Evolutionary conservation across 2,888 invertebrate species (phyloP).

Genomic region (Synergus umbraculus): DNA sequence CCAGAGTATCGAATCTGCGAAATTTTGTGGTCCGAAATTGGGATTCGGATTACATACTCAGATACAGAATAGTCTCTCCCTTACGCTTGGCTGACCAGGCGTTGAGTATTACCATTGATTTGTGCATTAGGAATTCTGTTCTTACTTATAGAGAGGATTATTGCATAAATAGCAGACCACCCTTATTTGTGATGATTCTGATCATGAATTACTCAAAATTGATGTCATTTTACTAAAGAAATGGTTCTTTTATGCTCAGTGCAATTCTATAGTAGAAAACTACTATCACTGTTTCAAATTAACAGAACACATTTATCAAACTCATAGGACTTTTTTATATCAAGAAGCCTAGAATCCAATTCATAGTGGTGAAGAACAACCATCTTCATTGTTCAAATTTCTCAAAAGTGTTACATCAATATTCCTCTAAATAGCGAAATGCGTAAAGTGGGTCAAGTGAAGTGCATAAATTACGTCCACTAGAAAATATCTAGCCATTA

Average conservation of each 20-base stretch:
- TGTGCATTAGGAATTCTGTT: slow-evolving; percentile 41
- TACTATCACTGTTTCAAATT: no score
- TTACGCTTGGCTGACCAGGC: slow-evolving; percentile 54
- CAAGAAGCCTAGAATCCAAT: background rate
- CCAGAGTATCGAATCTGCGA: slow-evolving; percentile 36
- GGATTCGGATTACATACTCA: slow-evolving; percentile 52
- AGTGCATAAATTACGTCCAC: background rate
- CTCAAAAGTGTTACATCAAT: background rate
- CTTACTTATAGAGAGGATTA: background rate
- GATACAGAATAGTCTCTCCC: slow-evolving; percentile 44
- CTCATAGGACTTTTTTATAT: no score
- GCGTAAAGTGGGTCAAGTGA: background rate
- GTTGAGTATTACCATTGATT: slow-evolving; percentile 52
- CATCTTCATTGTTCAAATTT: no score
- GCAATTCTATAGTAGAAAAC: background rate
- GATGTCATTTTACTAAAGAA: background rate
- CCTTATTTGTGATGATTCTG: background rate
- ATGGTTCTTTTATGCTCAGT: no score
- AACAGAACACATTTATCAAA: no score
- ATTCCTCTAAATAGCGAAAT: background rate
- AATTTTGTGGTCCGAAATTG: slow-evolving; percentile 54
- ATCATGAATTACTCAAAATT: background rate
- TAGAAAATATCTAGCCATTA: slow-evolving; percentile 5
- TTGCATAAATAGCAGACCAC: background rate
- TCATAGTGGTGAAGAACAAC: background rate